Base-by-base conservation (phyloP, 2,797 vertebrate species). In the Pelobates cultripes region DNA sequence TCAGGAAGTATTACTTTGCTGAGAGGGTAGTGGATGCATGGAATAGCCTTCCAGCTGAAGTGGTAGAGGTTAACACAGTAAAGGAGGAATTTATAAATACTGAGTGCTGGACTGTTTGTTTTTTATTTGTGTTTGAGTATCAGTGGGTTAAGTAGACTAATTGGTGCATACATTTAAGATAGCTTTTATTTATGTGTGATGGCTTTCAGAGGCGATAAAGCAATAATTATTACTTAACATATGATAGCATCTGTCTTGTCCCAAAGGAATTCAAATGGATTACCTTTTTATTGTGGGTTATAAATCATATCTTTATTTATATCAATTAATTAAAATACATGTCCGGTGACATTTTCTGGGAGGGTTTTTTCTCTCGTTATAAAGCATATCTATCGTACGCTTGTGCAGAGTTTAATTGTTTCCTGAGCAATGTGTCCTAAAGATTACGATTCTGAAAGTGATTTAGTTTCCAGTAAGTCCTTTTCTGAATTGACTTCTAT, bases 391-490 rank as follows among this genome's bases (percentile, higher is more conserved):
- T 64, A 57, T 53, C 43, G n/a, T 68, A 28, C 43, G 67, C 12
- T 43, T 53, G 40, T 43, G 10, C 44, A 7, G 17, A 45, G 13
- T 55, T 55, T 70, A 43, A 81, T 81, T 81, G 69, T 75, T 75
- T 75, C 55, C 72, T 51, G 44, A 7, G 17, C 51, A 43, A 40
- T 10, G 10, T 7, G 66, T 69, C 64, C 45, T 69, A 51, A 10
- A 61, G 64, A 61, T 68, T 44, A 60, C 14, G 12, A 28, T 28
- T 66, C 67, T 66, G 67, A 55, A 28, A 28, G 28, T 43, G 78
- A 73, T 74, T 60, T n/a, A 45, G 47, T 66, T 80, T 75, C 79
- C 79, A 45, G 72, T 44, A 75, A 81, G 53, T 70, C 45, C 4
- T 66, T 43, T 63, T 63, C 51, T 17, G 47, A 63, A 75, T 81